These are phyloP conservation scores for Apocrypta bakeri DNA, from an alignment of 1,140 invertebrate genomes.

Conservation along the genomic window DNA sequence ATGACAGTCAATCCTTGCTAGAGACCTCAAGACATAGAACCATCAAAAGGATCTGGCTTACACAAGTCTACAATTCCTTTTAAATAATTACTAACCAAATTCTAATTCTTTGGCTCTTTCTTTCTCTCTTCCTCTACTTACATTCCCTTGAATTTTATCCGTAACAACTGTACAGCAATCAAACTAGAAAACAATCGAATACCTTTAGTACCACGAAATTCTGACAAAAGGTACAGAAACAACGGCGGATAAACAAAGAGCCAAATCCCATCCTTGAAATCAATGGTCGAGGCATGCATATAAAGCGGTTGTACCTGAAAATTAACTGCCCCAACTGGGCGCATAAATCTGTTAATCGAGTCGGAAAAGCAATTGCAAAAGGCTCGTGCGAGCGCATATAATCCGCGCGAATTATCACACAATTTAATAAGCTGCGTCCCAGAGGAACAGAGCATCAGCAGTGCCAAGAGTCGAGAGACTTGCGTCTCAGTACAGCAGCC, in stretches of 20 bases:
- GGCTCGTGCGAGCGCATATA: not conserved
- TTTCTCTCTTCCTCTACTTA: too few species aligned
- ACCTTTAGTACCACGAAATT: not conserved
- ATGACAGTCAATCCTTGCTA: too few species aligned
- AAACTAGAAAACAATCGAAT: not conserved
- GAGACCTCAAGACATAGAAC: too few species aligned
- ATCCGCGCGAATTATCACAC: slow-evolving; percentile 14
- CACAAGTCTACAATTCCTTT: too few species aligned
- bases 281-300: not conserved
- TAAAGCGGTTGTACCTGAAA: not conserved
- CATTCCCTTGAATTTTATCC: too few species aligned
- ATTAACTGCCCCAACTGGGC: not conserved
- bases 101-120: too few species aligned
- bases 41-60: too few species aligned
- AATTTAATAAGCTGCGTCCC: slow-evolving; percentile 14
- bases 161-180: not conserved
- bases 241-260: not conserved
- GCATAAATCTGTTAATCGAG: slow-evolving; percentile 27
- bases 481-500: not conserved
- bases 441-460: not conserved
- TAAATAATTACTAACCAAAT: too few species aligned
- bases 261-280: not conserved
- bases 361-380: slow-evolving; percentile 27
- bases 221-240: not conserved
- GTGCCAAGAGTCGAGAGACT: not conserved